Evolutionary conservation across 2,797 vertebrate genomes (phyloP).

Genomic region (Crax fasciolata): DNA sequence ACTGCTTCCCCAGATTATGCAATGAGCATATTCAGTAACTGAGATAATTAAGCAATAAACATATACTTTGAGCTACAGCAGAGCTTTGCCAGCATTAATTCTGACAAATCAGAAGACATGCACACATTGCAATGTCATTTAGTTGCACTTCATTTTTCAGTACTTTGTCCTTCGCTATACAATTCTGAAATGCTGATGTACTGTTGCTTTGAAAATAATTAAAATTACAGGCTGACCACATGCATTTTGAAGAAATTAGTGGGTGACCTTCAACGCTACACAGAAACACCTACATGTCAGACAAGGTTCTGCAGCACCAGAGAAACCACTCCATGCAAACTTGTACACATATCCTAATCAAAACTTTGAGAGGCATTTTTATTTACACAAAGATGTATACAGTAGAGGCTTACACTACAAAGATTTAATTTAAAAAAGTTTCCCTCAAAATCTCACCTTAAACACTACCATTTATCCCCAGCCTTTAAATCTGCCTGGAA

Average conservation of each 20-base stretch:
- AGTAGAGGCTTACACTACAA: background rate
- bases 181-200: background rate
- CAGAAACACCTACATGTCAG: background rate
- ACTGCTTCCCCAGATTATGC: slow-evolving; percentile 49
- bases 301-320: background rate
- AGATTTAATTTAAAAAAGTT: background rate
- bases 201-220: slow-evolving; percentile 30
- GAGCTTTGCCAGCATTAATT: slow-evolving; percentile 53
- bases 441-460: background rate
- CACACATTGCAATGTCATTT: slow-evolving; percentile 29
- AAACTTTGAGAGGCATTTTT: background rate
- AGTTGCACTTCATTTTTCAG: slow-evolving; percentile 9
- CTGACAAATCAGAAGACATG: slow-evolving; percentile 37
- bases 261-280: background rate
- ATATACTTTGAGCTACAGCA: slow-evolving; percentile 55
- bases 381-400: background rate
- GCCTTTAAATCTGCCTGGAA: background rate
- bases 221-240: background rate
- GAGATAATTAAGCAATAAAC: slow-evolving; percentile 70
- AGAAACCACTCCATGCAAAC: background rate
- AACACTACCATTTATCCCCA: background rate
- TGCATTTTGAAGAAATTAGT: background rate
- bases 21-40: slow-evolving; percentile 57
- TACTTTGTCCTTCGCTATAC: background rate
- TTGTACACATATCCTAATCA: background rate